A percentile compares a stretch with the other conserved stretches of the same genome.
Evolutionary conservation across 2,113 vertebrate genomes (phyloP).

Genomic region (Gavia stellata): DNA sequence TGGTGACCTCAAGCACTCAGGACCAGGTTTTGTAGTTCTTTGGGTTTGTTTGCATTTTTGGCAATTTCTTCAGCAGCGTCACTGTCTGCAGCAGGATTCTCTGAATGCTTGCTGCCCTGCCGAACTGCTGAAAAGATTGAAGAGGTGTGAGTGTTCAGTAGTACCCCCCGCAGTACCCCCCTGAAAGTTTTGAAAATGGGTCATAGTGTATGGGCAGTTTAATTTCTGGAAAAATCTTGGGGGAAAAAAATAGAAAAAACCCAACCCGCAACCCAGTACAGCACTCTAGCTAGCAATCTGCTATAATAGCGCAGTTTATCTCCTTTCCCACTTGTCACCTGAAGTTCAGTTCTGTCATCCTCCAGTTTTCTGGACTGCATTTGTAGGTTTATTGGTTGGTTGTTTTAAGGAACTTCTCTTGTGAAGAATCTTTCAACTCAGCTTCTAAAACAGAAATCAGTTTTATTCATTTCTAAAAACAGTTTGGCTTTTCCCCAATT

Average conservation of each 20-base stretch:
- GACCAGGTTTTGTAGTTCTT: background rate
- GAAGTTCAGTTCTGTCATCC: background rate
- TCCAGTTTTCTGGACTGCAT: background rate
- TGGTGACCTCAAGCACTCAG: background rate
- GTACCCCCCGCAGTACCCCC: background rate
- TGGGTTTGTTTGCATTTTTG: background rate
- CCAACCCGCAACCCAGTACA: background rate
- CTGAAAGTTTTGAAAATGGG: background rate
- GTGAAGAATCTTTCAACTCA: background rate
- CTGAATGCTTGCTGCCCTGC: background rate
- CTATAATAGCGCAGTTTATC: background rate
- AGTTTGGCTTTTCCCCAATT: background rate
- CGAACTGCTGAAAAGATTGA: background rate
- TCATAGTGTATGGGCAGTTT: background rate
- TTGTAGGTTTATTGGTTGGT: background rate
- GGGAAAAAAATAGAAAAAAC: background rate
- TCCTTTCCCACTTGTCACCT: background rate
- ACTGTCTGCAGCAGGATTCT: background rate
- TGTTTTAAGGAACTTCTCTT: background rate
- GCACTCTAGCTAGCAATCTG: background rate
- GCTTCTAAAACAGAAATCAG: background rate
- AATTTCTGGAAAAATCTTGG: background rate
- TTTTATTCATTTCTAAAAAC: background rate
- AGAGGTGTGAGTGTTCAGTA: background rate
- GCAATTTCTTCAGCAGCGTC: background rate